phyloP scores from a whole-genome alignment of 2,797 vertebrate genomes.

The Falco berigora region DNA sequence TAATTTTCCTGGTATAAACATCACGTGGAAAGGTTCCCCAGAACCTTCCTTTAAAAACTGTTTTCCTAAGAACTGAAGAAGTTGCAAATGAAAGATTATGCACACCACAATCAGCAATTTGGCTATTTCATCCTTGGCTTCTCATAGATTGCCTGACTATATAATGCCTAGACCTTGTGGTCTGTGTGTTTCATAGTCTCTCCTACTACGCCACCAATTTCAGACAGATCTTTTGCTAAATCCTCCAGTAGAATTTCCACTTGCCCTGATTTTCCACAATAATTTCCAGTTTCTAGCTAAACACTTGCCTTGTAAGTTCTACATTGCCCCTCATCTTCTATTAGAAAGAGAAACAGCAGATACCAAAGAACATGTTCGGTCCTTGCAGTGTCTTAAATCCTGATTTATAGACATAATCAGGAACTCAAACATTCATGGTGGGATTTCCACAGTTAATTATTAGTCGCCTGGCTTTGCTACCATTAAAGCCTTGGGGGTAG shows the following conservation, averaged over 20 bases:
- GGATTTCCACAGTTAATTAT: background rate
- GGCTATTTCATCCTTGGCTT: background rate
- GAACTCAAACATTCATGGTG: background rate
- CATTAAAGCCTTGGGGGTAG: background rate
- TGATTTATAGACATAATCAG: background rate
- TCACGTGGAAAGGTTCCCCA: background rate
- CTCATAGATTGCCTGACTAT: background rate
- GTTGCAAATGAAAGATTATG: background rate
- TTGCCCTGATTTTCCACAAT: background rate
- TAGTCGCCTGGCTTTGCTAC: background rate
- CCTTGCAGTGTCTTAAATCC: background rate
- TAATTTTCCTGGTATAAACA: background rate
- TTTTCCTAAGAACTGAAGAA: background rate
- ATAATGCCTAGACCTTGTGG: background rate
- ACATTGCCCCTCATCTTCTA: background rate
- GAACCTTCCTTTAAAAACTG: background rate
- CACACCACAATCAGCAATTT: background rate
- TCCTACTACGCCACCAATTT: background rate
- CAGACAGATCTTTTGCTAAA: background rate
- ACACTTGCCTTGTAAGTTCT: background rate
- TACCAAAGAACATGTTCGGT: background rate
- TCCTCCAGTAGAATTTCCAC: background rate
- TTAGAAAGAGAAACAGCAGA: background rate
- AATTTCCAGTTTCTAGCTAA: background rate
- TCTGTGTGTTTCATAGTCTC: background rate